Evolutionary conservation across 2,797 vertebrate species (phyloP).

Genomic region (Hirundo rustica): DNA sequence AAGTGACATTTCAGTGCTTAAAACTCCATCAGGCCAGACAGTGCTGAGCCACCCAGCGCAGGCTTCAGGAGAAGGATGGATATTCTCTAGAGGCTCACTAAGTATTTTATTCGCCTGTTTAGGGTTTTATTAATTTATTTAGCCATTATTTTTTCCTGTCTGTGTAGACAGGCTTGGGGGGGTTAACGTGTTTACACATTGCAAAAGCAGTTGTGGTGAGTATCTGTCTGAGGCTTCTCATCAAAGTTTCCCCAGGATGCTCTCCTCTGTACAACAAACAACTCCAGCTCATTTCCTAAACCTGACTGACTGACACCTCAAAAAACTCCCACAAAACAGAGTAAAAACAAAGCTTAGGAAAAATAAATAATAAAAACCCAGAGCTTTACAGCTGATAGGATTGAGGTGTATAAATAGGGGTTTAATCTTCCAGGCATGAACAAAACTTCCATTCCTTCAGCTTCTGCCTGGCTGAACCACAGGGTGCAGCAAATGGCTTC

Average conservation of each 20-base stretch:
- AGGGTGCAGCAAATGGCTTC: background rate
- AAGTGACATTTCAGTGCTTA: background rate
- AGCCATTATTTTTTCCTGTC: background rate
- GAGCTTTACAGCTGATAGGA: background rate
- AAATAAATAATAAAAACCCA: background rate
- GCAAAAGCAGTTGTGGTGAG: background rate
- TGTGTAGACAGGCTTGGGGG: background rate
- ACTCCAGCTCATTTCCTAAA: background rate
- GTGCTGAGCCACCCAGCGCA: background rate
- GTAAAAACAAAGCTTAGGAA: background rate
- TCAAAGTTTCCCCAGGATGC: accelerated
- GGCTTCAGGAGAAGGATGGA: background rate
- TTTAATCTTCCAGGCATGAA: background rate
- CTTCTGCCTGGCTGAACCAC: background rate
- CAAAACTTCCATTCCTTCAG: background rate
- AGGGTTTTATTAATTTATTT: background rate
- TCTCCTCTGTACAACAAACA: background rate
- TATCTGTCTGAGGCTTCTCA: background rate
- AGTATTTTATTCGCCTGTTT: background rate
- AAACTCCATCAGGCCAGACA: background rate
- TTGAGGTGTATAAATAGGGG: background rate
- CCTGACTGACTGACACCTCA: background rate
- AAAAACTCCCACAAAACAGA: background rate
- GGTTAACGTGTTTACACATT: background rate
- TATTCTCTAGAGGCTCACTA: background rate